Conservation (phyloP, 2,797 vertebrate genomes). For the Ambastaia sidthimunki region DNA sequence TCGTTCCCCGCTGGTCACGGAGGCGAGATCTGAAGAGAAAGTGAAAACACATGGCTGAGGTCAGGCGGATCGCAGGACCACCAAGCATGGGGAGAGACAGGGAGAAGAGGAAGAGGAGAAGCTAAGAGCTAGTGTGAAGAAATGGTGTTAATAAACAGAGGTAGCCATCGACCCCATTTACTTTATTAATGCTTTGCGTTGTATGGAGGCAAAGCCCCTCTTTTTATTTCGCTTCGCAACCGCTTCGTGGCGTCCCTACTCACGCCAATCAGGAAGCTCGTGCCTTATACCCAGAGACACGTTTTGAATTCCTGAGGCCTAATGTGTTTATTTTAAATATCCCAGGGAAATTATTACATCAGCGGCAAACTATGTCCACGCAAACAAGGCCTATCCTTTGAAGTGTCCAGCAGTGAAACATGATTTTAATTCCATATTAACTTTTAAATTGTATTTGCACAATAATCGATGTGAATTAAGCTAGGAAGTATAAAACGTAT, state of each 20-base stretch:
- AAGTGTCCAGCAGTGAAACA: conserved; percentile 84
- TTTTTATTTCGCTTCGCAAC: conserved; percentile 68
- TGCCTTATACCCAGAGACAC: conserved; percentile 84
- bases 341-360: conserved; percentile 93
- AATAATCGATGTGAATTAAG: conserved; percentile 88
- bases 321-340: conserved; percentile 99
- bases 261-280: conserved; percentile 85
- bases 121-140: conserved; percentile 90
- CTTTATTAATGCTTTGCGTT: conserved; percentile 97
- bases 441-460: conserved; percentile 89
- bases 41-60: conserved; percentile 99
- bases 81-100: conserved; percentile 82
- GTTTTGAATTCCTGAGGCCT: conserved; percentile 89
- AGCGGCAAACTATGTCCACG: conserved; percentile 83
- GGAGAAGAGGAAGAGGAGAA: conserved; percentile 75
- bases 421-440: conserved; percentile 93
- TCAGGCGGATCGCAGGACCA: conserved; percentile 98
- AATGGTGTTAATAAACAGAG: conserved; percentile 98
- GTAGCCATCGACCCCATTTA: conserved; percentile 87
- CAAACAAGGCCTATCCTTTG: conserved; percentile 77
- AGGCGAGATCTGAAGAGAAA: conserved; percentile 99
- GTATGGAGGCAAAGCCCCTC: conserved; percentile 88
- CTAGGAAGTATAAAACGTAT: conserved; percentile 81
- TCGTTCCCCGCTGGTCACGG: conserved; percentile 99
- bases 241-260: conserved; percentile 76